Percentiles rank a stretch among this genome's conserved stretches.
phyloP scores from a whole-genome alignment of 2,113 vertebrate genomes.

The Hiodon alosoides region DNA sequence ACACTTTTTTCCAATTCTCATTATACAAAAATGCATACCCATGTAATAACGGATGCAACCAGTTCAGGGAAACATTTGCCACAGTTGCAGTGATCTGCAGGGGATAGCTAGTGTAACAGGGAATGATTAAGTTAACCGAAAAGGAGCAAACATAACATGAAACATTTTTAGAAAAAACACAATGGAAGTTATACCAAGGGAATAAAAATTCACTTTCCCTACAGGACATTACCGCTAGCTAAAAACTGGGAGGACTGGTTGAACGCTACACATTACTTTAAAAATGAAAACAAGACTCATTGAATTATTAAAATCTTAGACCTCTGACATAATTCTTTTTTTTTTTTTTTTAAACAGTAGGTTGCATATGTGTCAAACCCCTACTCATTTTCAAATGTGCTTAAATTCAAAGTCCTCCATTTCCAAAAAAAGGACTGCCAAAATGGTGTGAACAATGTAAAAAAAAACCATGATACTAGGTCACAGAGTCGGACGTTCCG shows the following conservation, averaged over 20 bases:
- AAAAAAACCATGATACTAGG: neutral
- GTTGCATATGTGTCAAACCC: too few species aligned
- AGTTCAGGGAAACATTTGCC: neutral
- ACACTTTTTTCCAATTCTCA: constrained; percentile 1
- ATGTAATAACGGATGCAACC: constrained; percentile 1
- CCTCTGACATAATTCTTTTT: neutral
- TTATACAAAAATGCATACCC: constrained; percentile 19
- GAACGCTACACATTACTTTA: neutral
- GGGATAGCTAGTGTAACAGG: neutral
- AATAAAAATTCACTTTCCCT: constrained; percentile 19
- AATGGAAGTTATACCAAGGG: constrained; percentile 2
- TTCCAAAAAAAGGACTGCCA: neutral
- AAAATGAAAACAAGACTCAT: constrained; percentile 3
- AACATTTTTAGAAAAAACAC: neutral
- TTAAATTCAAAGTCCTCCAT: constrained; percentile 9
- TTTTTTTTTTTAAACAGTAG: neutral
- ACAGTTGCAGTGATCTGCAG: constrained; percentile 7
- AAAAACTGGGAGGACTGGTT: constrained; percentile 12
- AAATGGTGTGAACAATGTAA: neutral
- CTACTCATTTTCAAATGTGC: neutral
- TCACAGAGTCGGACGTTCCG: neutral
- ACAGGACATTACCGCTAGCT: constrained; percentile 9
- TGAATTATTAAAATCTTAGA: constrained; percentile 10
- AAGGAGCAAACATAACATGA: neutral
- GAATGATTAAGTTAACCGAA: neutral